These are phyloP conservation scores for Characodon lateralis DNA, from an alignment of 2,797 vertebrate genomes.

Conservation along the genomic window DNA sequence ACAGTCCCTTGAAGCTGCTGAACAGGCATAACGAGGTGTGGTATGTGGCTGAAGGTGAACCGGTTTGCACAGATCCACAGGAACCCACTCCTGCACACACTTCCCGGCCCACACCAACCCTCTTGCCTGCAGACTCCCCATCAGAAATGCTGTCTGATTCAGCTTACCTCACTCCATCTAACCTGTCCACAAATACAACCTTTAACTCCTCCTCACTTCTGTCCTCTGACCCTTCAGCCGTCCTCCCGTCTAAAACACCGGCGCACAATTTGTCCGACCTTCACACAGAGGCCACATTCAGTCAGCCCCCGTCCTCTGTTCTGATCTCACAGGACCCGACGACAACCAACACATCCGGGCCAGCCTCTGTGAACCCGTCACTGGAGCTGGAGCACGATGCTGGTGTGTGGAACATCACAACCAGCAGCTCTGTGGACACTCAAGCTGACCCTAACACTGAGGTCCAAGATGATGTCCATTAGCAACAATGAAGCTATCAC, in stretches of 20 bases:
- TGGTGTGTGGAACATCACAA: slow-evolving; percentile 51
- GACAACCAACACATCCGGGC: slow-evolving; percentile 30
- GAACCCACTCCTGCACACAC: slow-evolving; percentile 68
- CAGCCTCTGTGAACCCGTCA: slow-evolving; percentile 22
- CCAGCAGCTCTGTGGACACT: slow-evolving; percentile 34
- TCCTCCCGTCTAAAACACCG: slow-evolving; percentile 25
- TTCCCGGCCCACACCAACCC: slow-evolving; percentile 11
- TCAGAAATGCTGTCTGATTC: slow-evolving; percentile 40
- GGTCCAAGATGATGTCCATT: slow-evolving; percentile 29
- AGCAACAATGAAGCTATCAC: slow-evolving; percentile 23
- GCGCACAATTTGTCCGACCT: slow-evolving; percentile 22
- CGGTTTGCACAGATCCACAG: slow-evolving; percentile 68
- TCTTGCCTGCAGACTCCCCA: slow-evolving; percentile 14
- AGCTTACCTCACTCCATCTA: slow-evolving; percentile 24
- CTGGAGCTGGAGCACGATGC: slow-evolving; percentile 38
- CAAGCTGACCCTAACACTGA: slow-evolving; percentile 23
- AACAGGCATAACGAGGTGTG: slow-evolving; percentile 86
- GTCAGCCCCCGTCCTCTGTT: slow-evolving; percentile 27
- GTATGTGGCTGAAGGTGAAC: slow-evolving; percentile 77
- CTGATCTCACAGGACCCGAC: slow-evolving; percentile 26
- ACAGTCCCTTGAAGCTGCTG: slow-evolving; percentile 79
- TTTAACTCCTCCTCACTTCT: slow-evolving; percentile 40
- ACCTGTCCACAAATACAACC: slow-evolving; percentile 14
- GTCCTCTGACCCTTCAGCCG: slow-evolving; percentile 3
- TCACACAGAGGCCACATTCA: neutral